Conservation (phyloP, 2,888 invertebrate genomes). For the Agrotis puta region DNA sequence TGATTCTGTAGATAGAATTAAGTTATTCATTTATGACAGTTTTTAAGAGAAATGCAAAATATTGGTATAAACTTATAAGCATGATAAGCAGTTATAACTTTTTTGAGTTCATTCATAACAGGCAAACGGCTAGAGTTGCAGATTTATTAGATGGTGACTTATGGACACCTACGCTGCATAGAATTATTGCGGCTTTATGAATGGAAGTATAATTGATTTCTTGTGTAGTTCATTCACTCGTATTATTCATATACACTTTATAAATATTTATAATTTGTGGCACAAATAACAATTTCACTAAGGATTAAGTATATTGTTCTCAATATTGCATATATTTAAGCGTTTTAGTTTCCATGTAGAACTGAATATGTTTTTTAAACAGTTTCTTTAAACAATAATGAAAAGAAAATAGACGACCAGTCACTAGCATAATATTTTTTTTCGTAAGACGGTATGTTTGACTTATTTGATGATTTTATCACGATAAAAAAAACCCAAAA, state of each 20-base stretch:
- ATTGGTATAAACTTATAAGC: background rate
- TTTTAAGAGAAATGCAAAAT: background rate
- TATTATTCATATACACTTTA: constrained; percentile 69
- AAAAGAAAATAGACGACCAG: background rate
- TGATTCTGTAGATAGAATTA: background rate
- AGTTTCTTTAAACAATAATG: background rate
- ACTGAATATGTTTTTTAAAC: background rate
- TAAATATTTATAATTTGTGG: constrained; percentile 68
- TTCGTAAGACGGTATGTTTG: background rate
- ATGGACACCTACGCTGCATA: constrained; percentile 81
- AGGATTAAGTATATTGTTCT: constrained; percentile 1
- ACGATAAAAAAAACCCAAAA: no score
- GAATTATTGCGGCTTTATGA: constrained; percentile 80
- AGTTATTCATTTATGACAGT: background rate
- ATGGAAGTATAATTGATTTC: constrained; percentile 83
- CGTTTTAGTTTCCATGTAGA: background rate
- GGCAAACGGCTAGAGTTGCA: constrained; percentile 58
- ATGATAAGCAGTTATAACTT: background rate
- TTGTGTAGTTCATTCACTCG: constrained; percentile 79
- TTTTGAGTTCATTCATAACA: constrained; percentile 21
- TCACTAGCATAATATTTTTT: background rate
- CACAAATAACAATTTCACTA: constrained; percentile 23
- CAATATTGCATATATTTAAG: background rate
- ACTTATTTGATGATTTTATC: no score
- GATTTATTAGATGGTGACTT: constrained; percentile 79